Evolutionary conservation across 2,888 invertebrate species (phyloP), one percentile per base, ranked within the genome.

Genomic region (Ptilodon capucinus): DNA sequence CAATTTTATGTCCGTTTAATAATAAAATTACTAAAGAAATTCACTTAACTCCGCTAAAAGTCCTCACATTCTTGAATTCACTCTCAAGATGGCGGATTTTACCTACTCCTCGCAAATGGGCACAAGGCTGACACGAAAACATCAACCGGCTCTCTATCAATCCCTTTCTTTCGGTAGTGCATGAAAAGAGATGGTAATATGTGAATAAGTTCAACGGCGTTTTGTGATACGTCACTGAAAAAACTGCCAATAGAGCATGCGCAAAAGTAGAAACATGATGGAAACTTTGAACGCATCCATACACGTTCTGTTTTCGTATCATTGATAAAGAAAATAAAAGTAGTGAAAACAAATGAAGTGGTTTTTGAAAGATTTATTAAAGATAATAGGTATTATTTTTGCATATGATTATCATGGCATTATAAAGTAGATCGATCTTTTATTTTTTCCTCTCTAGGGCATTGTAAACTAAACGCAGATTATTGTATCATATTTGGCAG

Each of bases 41-140:
- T 81, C 82, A 89, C 85, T 81, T 78, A 84, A 81, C 77, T 84
- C 81, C 74, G 83, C 67, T 84, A 86, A 86, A 88, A 88, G 86
- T 91, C 87, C 85, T 84, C 82, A 91, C 91, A 92, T 92, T 92
- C 92, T 92, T 92, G 87, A 92, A 92, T 91, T 90, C 87, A 89
- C 88, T 92, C 92, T 92, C 92, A 93, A 93, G 92, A 93, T 93
- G 93, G 93, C 92, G 92, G 91, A 92, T 86, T 88, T 90, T 90
- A 90, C 88, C 86, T 87, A 90, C 89, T 86, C 87, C 84, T 88
- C 86, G 85, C 86, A 89, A 91, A 91, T 91, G 90, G 86, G 90
- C 81, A 91, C 91, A 91, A 91, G 89, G 91, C 91, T 91, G 91
- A 89, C 91, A 90, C 90, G 89, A 91, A 91, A 91, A 90, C 89